Evolutionary conservation across 2,888 invertebrate genomes (phyloP), one percentile per base, ranked within the genome.

Genomic region (Chrysodeixis includens): DNA sequence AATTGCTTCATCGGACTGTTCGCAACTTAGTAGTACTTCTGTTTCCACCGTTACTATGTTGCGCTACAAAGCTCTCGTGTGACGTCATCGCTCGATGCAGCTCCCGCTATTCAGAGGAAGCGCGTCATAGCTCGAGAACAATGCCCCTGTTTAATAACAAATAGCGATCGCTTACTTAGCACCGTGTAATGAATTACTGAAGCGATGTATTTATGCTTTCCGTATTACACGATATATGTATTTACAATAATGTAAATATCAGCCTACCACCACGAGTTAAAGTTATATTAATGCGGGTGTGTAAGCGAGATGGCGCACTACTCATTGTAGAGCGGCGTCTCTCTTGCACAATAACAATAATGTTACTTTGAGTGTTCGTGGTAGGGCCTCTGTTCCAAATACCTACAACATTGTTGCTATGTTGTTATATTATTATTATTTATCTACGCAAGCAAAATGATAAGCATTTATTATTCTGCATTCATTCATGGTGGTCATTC

Each of bases 81-180:
- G 80, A 81, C 81, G 80, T 79, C 61, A 71, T 55, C 60, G 57
- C 66, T 65, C 65, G 74, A 62, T 81, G 79, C 76, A 79, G 76
- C 70, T 70, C 22, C 40, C 66, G 81, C 73, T 81, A 81, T 81
- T 81, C 73, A 65, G 53, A 67, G 75, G 64, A 76, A 55, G 40
- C 58, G 49, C 80, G 79, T 81, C 80, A 81, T 69, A 76, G 74
- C 71, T 71, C 18, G 68, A 62, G 70, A 76, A 66, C 68, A 78
- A 70, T 66, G 78, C 79, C 69, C 78, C 75, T 80, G 71, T 70
- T 77, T 49, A 67, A 62, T 65, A 61, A 64, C 72, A 71, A 80
- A 78, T 79, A 69, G 57, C 65, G 72, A 59, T 71, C 44, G 64
- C 67, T 73, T 79, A 58, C 80, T 77, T 74, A 62, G 66, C 62